A percentile compares a stretch with the other conserved stretches of the same genome.
Evolutionary conservation across 2,113 vertebrate species (phyloP).

Genomic region (Beaufortia kweichowensis): DNA sequence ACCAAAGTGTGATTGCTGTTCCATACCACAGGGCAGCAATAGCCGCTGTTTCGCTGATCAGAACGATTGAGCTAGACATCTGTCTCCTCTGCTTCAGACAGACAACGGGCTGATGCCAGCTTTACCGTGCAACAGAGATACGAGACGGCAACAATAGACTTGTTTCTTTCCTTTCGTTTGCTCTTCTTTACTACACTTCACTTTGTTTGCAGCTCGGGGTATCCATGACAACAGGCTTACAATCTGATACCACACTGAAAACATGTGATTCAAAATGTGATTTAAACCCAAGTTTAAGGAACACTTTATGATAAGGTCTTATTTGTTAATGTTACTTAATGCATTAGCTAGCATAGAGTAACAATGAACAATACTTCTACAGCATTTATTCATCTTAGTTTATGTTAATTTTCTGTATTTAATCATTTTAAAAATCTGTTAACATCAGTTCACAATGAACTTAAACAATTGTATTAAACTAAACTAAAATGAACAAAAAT

Average conservation of each 20-base stretch:
- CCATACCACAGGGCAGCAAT: slow-evolving; percentile 40
- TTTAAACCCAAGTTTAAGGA: neutral
- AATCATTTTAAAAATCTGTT: too few species aligned
- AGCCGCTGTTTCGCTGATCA: slow-evolving; percentile 32
- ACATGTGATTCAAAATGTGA: neutral
- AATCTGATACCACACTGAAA: neutral
- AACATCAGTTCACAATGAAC: too few species aligned
- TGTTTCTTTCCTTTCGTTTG: neutral
- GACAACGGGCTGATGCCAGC: slow-evolving; percentile 33
- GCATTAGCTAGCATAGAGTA: too few species aligned
- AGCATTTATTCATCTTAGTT: too few species aligned
- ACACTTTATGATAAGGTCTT: too few species aligned
- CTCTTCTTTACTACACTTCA: neutral
- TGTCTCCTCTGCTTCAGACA: slow-evolving; percentile 22
- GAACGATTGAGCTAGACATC: slow-evolving; percentile 42
- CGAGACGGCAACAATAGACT: neutral
- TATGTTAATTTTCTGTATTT: too few species aligned
- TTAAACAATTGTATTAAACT: too few species aligned
- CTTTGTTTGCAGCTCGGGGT: slow-evolving; percentile 9
- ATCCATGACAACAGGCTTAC: neutral
- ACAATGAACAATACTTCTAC: too few species aligned
- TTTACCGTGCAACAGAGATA: slow-evolving; percentile 16
- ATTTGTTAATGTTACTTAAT: too few species aligned
- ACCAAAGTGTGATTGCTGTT: slow-evolving; percentile 49
- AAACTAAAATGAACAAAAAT: too few species aligned